These are phyloP conservation scores for Calliphora vicina DNA, from an alignment of 1,140 invertebrate species.

Conservation along the genomic window DNA sequence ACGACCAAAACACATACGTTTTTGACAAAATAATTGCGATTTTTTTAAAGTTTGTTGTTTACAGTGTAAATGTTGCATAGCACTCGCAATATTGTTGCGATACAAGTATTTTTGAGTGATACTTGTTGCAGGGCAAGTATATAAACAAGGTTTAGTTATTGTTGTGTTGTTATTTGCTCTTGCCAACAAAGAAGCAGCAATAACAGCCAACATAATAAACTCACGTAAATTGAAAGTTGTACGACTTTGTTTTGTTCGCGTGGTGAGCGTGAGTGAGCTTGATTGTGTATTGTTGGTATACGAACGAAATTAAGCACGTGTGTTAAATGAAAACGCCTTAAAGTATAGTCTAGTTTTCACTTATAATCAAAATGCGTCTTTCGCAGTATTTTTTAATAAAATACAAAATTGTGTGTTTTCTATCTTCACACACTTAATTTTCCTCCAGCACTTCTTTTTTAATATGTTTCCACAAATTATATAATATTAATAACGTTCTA, in stretches of 20 bases:
- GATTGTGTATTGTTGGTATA: neutral
- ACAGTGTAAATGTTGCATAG: constrained; percentile 18
- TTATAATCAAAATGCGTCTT: neutral
- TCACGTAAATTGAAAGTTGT: neutral
- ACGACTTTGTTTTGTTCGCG: neutral
- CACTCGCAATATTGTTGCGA: constrained; percentile 14
- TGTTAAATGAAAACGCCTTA: neutral
- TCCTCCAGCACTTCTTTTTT: neutral
- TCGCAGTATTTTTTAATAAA: neutral
- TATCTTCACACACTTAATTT: constrained; percentile 32
- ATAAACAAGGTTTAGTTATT: neutral
- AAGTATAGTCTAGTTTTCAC: neutral
- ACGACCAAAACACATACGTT: neutral
- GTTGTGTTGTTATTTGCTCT: neutral
- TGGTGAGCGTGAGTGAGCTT: neutral
- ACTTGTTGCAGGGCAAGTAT: neutral
- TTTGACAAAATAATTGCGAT: constrained; percentile 2
- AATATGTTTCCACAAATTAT: neutral
- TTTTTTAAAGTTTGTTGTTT: constrained; percentile 11
- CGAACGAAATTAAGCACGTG: neutral
- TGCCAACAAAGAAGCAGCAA: neutral
- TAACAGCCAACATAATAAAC: constrained; percentile 31
- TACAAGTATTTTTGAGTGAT: neutral
- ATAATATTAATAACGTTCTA: constrained; percentile 42
- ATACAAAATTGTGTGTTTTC: constrained; percentile 9